Conservation (phyloP, 1,140 invertebrate species). For the Anagrus nilaparvatae region DNA sequence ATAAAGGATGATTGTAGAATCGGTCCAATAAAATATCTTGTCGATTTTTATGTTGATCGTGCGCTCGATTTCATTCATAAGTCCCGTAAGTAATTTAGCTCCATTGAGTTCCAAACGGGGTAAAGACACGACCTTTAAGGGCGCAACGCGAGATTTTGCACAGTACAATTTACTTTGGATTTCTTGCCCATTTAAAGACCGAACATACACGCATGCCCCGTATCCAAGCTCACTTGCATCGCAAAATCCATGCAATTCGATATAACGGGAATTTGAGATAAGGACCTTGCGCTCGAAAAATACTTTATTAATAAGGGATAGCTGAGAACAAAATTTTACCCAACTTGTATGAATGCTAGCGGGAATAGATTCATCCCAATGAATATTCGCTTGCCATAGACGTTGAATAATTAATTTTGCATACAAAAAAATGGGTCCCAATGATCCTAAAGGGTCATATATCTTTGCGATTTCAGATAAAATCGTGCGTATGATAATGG, state of each 20-base stretch:
- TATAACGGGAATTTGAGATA: background rate
- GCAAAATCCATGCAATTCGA: constrained; percentile 14
- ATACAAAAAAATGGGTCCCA: constrained; percentile 2
- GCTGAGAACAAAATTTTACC: constrained; percentile 2
- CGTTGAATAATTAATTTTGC: constrained; percentile 8
- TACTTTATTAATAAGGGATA: constrained; percentile 3
- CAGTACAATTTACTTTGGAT: constrained; percentile 16
- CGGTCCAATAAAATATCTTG: constrained; percentile 9
- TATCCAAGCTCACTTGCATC: constrained; percentile 10
- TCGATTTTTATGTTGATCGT: background rate
- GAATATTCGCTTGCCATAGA: background rate
- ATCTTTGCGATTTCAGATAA: constrained; percentile 7
- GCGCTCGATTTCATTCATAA: background rate
- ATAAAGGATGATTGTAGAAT: constrained; percentile 8
- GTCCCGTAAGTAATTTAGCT: constrained; percentile 9
- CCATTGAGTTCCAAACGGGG: constrained; percentile 23
- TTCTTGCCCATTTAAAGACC: constrained; percentile 10
- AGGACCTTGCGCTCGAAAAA: constrained; percentile 1
- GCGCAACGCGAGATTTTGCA: constrained; percentile 30
- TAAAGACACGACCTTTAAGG: constrained; percentile 22
- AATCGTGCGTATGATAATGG: constrained; percentile 1
- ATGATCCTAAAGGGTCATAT: constrained; percentile 4
- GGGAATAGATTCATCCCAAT: constrained; percentile 10
- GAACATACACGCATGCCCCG: constrained; percentile 13
- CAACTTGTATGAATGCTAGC: background rate